These are phyloP conservation scores for Aurelia aurita DNA, from an alignment of 30 jellyfish, hydroid and myxozoan genomes.

Conservation along the genomic window DNA sequence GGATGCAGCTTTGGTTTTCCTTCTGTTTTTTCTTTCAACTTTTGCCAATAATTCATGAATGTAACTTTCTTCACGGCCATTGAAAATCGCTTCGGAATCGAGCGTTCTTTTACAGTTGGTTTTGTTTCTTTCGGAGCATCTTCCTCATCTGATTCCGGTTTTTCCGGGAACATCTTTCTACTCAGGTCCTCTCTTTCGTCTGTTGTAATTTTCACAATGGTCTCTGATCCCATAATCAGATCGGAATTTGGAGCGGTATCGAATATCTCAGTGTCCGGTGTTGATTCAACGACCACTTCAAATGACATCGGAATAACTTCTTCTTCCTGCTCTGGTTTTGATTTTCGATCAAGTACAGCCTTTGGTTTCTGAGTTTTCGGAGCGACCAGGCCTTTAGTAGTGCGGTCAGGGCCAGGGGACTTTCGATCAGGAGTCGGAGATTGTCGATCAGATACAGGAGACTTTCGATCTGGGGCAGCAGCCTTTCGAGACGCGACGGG, in stretches of 20 bases:
- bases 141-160: constrained; percentile 7
- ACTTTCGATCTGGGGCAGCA: neutral
- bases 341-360: neutral
- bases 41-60: constrained; percentile 57
- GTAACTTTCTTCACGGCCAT: constrained; percentile 53
- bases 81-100: constrained; percentile 27
- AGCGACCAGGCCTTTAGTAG: neutral
- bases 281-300: constrained; percentile 49
- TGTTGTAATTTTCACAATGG: constrained; percentile 40
- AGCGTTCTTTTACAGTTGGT: constrained; percentile 8
- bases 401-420: neutral
- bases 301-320: constrained; percentile 36
- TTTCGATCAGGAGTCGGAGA: neutral
- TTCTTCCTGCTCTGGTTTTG: constrained; percentile 31
- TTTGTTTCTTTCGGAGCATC: neutral
- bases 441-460: neutral
- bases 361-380: constrained; percentile 18
- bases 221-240: constrained; percentile 3
- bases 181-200: constrained; percentile 57
- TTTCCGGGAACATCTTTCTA: constrained; percentile 50
- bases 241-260: constrained; percentile 59
- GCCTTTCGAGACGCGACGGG: neutral
- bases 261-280: constrained; percentile 49
- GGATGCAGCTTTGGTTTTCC: constrained; percentile 24
- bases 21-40: constrained; percentile 6